Evolutionary conservation across 2,113 vertebrate genomes (phyloP).

Genomic region (Nyctibius bracteatus): DNA sequence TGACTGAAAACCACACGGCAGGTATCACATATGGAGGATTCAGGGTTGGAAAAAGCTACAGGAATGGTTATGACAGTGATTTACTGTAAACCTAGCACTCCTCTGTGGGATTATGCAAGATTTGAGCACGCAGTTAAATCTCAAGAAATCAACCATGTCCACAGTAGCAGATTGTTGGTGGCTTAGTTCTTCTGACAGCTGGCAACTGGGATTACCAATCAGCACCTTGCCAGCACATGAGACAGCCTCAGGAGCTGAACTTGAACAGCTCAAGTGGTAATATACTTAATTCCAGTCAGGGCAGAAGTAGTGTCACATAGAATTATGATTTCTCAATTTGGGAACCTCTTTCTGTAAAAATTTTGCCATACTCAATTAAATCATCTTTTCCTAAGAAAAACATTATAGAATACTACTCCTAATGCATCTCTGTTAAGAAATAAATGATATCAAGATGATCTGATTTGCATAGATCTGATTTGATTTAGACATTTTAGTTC

Average conservation of each 20-base stretch:
- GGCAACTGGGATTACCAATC: not conserved
- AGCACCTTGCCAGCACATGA: not conserved
- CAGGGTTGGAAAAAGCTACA: not conserved
- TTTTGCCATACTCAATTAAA: not conserved
- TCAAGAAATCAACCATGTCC: not conserved
- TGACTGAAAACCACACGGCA: not conserved
- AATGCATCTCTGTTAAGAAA: not conserved
- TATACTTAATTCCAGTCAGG: not conserved
- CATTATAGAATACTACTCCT: not conserved
- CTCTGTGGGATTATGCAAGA: not conserved
- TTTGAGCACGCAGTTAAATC: not conserved
- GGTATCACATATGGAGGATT: not conserved
- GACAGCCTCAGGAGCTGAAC: not conserved
- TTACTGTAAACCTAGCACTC: not conserved
- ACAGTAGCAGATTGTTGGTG: not conserved
- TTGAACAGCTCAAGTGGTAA: not conserved
- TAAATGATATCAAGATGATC: not conserved
- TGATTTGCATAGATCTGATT: not conserved
- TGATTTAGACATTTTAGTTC: not conserved
- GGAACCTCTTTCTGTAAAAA: not conserved
- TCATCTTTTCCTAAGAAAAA: not conserved
- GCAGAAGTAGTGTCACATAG: not conserved
- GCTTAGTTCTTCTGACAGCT: not conserved
- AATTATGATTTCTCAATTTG: not conserved
- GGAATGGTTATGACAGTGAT: not conserved